Conservation (phyloP, 2,797 vertebrate species). For the Spatula clypeata region DNA sequence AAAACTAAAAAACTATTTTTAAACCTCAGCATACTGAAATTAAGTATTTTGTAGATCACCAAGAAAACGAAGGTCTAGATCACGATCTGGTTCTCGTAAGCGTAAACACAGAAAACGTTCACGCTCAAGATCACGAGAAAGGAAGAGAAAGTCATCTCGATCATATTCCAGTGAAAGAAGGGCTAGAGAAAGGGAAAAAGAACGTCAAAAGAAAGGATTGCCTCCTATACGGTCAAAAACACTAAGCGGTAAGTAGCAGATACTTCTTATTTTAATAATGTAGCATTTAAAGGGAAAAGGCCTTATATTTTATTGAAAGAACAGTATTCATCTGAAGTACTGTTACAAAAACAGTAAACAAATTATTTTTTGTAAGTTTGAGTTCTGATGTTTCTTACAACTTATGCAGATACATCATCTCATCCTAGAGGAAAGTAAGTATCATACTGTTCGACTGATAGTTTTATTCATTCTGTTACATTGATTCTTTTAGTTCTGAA, state of each 20-base stretch:
- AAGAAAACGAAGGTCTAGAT: conserved; percentile 95
- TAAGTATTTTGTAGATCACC: conserved; percentile 89
- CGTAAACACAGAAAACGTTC: conserved; percentile 97
- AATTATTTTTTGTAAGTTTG: neutral
- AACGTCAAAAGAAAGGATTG: conserved; percentile 96
- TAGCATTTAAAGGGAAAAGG: neutral
- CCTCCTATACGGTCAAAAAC: conserved; percentile 96
- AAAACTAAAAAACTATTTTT: neutral
- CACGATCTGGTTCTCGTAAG: conserved; percentile 96
- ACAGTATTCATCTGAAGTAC: neutral
- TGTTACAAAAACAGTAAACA: neutral
- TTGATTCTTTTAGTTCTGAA: neutral
- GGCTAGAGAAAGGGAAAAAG: conserved; percentile 95
- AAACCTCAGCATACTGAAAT: conserved; percentile 11
- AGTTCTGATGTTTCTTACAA: neutral
- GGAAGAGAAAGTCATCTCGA: conserved; percentile 95
- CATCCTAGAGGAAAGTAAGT: neutral
- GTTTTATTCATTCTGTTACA: neutral
- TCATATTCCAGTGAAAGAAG: conserved; percentile 97
- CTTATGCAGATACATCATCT: neutral
- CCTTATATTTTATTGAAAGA: neutral
- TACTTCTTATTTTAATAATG: neutral
- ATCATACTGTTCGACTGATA: neutral
- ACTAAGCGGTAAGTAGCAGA: conserved; percentile 89
- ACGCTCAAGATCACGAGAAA: conserved; percentile 94